Base-by-base conservation (phyloP, 1,140 invertebrate genomes). In the Psilanteris sp. region DNA sequence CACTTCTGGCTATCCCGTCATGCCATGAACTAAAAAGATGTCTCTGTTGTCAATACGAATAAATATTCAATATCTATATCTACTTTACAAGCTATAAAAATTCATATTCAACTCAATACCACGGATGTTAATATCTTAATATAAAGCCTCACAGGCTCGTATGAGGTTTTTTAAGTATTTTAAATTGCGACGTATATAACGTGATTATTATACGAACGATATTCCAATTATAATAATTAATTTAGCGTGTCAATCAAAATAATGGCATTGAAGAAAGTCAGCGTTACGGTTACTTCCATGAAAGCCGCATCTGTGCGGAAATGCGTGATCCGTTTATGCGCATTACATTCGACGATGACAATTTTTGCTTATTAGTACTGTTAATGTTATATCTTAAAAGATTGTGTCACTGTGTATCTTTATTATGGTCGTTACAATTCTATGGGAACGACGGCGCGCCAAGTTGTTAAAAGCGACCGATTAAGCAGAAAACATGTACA, bases 181-280 rank as follows among this genome's bases (percentile, higher is more conserved):
- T n/a, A n/a, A n/a, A n/a, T n/a, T n/a, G n/a, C n/a, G n/a, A n/a
- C n/a, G n/a, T n/a, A n/a, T n/a, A n/a, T n/a, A n/a, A n/a, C n/a
- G n/a, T n/a, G n/a, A n/a, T n/a, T n/a, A n/a, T n/a, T n/a, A n/a
- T n/a, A n/a, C n/a, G n/a, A n/a, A n/a, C n/a, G n/a, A n/a, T n/a
- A n/a, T n/a, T n/a, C n/a, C n/a, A n/a, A n/a, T n/a, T n/a, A n/a
- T n/a, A n/a, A n/a, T n/a, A n/a, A n/a, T n/a, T n/a, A n/a, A n/a
- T n/a, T n/a, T n/a, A n/a, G n/a, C n/a, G n/a, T n/a, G n/a, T n/a
- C n/a, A n/a, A n/a, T n/a, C n/a, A n/a, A n/a, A n/a, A n/a, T n/a
- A n/a, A n/a, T n/a, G n/a, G 18, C 84, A 85, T 85, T 87, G 83
- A 87, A 86, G 83, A 79, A 85, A 82, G 82, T 79, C 81, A 78